Base-by-base conservation (phyloP, 2,888 invertebrate species). In the Stenurella melanura region DNA sequence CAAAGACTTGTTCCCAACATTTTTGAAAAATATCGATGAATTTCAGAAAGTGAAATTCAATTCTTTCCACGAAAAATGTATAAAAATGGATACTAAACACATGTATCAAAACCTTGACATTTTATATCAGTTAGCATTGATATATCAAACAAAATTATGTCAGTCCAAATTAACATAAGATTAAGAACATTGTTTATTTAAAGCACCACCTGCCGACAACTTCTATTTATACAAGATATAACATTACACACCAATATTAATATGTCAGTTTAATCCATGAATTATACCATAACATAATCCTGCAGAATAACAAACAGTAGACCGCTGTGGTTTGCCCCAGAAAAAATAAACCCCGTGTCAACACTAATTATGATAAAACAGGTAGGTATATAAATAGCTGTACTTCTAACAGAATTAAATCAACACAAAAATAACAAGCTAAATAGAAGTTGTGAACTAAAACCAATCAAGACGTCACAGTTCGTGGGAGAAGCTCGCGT, bases 181-280 rank as follows among this genome's bases (percentile, higher is more conserved):
- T 34, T 17, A 30, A 17, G 30, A n/a, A 34, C n/a, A 34, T 50
- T 50, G 30, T 63, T 63, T 18, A 63, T 63, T 34, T 30, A 63
- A 30, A 63, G 34, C 61, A 63, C 30, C 61, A 63, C 61, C 61
- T 63, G 61, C 61, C 17, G 61, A 63, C 61, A 63, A 63, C 1
- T 34, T 17, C 10, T 63, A 34, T 63, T 63, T 63, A 63, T 63
- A 34, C 30, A 34, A 17, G 61, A 63, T 34, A 63, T 63, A 63
- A 34, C 61, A 34, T 63, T 63, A 63, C 61, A 34, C 50, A 17
- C 61, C 34, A 63, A 63, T 63, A 30, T 63, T 10, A 63, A 34
- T 63, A 34, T 63, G 34, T 34, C 61, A 34, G 26, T 34, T 63
- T 63, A 63, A 63, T 34, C 61, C 61, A 5, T 63, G 61, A 63